These are phyloP conservation scores for Chloropsis hardwickii DNA, from an alignment of 2,113 vertebrate species.

Conservation along the genomic window DNA sequence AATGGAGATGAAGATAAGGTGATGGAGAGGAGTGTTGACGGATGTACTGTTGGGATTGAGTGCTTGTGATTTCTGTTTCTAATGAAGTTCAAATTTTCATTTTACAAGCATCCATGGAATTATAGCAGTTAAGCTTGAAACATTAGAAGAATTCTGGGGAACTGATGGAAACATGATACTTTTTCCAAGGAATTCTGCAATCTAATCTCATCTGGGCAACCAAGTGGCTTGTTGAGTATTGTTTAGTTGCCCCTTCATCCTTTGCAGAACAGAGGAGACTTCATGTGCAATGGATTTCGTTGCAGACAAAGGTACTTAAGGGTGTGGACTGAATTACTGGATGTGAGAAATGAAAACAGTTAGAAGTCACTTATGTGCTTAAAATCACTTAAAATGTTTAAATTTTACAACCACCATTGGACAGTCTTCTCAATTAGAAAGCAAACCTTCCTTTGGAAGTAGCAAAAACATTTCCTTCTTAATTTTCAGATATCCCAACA, in stretches of 20 bases:
- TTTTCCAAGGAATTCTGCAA: not conserved
- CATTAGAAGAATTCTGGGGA: not conserved
- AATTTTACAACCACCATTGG: not conserved
- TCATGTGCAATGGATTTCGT: rapidly evolving
- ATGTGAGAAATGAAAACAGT: not conserved
- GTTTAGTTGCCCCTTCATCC: not conserved
- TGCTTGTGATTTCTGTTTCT: not conserved
- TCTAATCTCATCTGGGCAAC: not conserved
- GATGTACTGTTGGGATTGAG: not conserved
- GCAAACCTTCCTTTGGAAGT: not conserved
- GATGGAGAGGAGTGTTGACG: not conserved
- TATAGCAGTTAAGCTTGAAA: not conserved
- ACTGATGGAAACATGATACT: not conserved
- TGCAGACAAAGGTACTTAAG: not conserved
- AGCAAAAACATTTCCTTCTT: not conserved
- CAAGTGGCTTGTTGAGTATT: not conserved
- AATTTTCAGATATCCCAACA: not conserved
- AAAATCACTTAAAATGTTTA: not conserved
- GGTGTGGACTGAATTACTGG: not conserved
- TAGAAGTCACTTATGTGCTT: not conserved
- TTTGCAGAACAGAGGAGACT: not conserved
- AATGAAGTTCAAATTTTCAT: not conserved
- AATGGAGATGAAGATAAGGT: not conserved
- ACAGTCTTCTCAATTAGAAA: not conserved
- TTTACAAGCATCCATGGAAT: not conserved